Evolutionary conservation across 1,140 invertebrate genomes (phyloP), one percentile per base, ranked within the genome.

Genomic region (Coptotermes formosanus): DNA sequence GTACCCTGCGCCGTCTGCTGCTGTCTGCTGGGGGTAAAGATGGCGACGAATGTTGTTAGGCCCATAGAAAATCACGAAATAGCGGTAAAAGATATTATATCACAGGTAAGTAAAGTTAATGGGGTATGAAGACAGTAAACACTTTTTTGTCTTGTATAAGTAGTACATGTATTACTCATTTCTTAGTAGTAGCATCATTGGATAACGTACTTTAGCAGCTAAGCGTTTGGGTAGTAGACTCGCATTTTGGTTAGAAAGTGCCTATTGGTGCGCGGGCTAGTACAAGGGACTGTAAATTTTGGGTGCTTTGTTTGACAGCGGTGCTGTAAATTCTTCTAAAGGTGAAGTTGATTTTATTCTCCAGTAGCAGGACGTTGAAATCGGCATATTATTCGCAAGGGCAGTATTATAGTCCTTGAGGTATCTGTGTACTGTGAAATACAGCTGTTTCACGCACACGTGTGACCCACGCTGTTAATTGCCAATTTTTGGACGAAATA

Each of bases 31-130:
- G 64, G n/a, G n/a, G 83, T 45, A 52, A 84, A 84, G 3, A 84
- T 84, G 83, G 83, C 83, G 83, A 30, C 83, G 25, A 84, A 48
- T 84, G 83, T 84, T 52, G 83, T 25, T 45, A 52, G 83, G 30
- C 11, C 44, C 16, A 32, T 84, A 30, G 83, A 84, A 52, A 84
- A 84, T 84, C 83, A 84, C 48, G 83, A 84, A 55, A 19, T n/a
- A 52, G 83, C 30, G 19, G 83, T 84, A 84, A 84, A 84, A 75
- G 64, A 75, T 75, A 30, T 75, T 11, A n/a, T 75, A 30, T 75
- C 16, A 75, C 64, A 25, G 64, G 64, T 75, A 75, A 75, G 64
- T 30, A 75, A 75, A 75, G 25, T 11, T 75, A 75, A 30, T 14
- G n/a, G 25, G n/a, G 9, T 30, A n/a, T 75, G 64, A 30, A 75